Conservation (phyloP, 2,113 vertebrate genomes). For the Varanus salvator region DNA sequence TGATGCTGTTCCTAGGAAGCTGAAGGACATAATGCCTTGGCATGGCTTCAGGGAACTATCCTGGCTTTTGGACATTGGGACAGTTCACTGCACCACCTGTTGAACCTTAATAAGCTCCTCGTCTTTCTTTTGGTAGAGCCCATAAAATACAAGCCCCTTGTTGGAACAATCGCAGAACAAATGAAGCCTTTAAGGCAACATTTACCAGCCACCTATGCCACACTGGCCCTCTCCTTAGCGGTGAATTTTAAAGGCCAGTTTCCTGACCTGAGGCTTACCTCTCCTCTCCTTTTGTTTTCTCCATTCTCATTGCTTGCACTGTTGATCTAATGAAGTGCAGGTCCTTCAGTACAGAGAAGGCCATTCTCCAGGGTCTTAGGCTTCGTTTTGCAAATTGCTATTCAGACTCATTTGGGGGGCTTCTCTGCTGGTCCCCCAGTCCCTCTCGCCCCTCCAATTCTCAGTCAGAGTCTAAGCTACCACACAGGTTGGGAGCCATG, state of each 20-base stretch:
- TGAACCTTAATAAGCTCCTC: too few relatives aligned
- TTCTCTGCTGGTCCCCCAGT: neutral
- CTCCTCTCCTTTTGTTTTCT: neutral
- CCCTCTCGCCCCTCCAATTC: neutral
- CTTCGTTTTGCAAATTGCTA: neutral
- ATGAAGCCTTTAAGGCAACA: too few relatives aligned
- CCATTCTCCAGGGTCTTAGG: neutral
- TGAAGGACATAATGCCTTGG: too few relatives aligned
- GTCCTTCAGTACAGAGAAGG: neutral
- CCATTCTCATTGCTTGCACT: neutral
- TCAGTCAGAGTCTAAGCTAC: neutral
- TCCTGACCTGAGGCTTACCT: neutral
- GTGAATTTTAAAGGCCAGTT: neutral
- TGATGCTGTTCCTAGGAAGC: too few relatives aligned
- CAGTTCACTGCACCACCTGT: too few relatives aligned
- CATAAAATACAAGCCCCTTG: too few relatives aligned
- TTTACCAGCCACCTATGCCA: too few relatives aligned
- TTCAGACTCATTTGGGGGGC: neutral
- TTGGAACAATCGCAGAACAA: too few relatives aligned
- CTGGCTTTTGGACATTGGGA: too few relatives aligned
- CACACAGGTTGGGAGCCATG: neutral
- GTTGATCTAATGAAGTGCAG: neutral
- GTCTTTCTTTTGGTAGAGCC: too few relatives aligned
- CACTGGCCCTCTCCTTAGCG: neutral
- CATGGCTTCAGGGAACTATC: too few relatives aligned